These are phyloP conservation scores for Peromyscus maniculatus DNA, from an alignment of 2,113 vertebrate species.

Conservation along the genomic window DNA sequence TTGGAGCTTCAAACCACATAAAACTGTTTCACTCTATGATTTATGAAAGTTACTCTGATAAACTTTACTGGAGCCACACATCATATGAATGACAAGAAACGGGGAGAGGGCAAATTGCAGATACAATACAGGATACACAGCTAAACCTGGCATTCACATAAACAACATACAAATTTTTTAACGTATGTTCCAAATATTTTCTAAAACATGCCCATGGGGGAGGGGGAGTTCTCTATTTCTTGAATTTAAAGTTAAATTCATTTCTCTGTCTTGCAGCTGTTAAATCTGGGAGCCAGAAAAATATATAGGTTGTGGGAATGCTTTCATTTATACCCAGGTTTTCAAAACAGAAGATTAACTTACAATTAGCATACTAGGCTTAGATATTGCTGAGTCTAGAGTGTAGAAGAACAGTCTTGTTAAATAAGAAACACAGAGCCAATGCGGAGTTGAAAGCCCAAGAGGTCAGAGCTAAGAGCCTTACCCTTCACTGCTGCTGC, in stretches of 20 bases:
- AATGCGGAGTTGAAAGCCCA: too few species aligned
- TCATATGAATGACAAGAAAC: not conserved
- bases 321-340: not conserved
- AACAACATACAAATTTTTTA: not conserved
- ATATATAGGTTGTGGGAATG: not conserved
- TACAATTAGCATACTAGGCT: not conserved
- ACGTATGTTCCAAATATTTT: not conserved
- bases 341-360: not conserved
- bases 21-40: not conserved
- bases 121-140: not conserved
- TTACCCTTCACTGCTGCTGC: too few species aligned
- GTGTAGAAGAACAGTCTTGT: not conserved
- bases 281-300: not conserved
- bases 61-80: not conserved
- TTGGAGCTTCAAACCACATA: not conserved
- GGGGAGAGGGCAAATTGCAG: not conserved
- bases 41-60: not conserved
- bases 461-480: too few species aligned
- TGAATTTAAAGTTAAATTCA: constrained; percentile 12
- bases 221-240: not conserved
- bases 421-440: too few species aligned
- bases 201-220: not conserved
- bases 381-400: not conserved
- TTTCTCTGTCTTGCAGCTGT: not conserved
- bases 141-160: not conserved